Evolutionary conservation across 2,113 vertebrate genomes (phyloP).

Genomic region (Pelusios castaneus): DNA sequence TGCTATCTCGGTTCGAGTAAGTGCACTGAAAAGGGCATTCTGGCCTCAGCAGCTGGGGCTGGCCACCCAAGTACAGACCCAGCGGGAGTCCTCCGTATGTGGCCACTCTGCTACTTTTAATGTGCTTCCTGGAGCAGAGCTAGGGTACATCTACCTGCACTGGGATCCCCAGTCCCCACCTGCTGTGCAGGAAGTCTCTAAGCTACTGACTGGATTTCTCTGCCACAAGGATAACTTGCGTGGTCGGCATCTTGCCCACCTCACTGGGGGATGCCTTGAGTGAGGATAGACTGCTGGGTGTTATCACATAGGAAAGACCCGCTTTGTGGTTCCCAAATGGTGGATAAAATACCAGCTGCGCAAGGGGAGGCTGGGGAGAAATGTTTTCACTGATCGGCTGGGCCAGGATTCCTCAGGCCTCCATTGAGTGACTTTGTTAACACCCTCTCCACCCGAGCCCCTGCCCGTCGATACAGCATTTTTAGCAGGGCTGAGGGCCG

Average conservation of each 20-base stretch:
- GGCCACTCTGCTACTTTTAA: not conserved
- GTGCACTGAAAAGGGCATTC: not conserved
- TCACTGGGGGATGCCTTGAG: not conserved
- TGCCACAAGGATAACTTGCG: no score
- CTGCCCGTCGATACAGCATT: not conserved
- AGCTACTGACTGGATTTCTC: not conserved
- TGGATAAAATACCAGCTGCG: not conserved
- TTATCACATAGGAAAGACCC: not conserved
- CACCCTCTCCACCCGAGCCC: not conserved
- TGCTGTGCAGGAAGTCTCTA: no score
- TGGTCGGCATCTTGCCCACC: no score
- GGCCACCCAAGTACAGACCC: no score
- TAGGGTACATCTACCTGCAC: no score
- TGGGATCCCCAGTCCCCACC: not conserved
- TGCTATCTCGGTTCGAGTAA: no score
- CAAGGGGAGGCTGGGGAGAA: no score
- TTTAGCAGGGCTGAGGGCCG: no score
- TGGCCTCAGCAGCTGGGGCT: not conserved
- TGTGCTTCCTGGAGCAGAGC: not conserved
- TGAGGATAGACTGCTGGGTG: not conserved
- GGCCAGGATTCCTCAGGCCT: not conserved
- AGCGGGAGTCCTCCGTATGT: accelerated
- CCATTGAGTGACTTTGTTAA: not conserved
- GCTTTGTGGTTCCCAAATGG: no score
- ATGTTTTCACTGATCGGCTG: no score